These are phyloP conservation scores for Vombatus ursinus DNA, from an alignment of 2,113 vertebrate genomes.

Conservation along the genomic window DNA sequence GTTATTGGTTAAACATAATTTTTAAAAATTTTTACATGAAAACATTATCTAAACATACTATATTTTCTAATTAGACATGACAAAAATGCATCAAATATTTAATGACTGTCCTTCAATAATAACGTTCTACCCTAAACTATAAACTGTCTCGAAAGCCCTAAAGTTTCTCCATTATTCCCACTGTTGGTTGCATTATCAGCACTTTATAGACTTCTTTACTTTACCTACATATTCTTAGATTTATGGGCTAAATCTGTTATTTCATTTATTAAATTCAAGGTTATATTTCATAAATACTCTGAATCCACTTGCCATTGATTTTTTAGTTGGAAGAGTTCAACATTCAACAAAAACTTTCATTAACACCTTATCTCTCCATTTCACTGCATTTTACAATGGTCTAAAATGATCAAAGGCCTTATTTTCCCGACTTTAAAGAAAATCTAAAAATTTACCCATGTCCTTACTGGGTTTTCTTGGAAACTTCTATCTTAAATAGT, in stretches of 20 bases:
- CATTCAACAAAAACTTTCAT: neutral
- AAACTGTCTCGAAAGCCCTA: neutral
- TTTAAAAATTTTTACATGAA: neutral
- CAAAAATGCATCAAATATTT: neutral
- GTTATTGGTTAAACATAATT: neutral
- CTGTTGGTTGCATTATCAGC: neutral
- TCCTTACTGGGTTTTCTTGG: neutral
- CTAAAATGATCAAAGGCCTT: neutral
- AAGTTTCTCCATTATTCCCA: neutral
- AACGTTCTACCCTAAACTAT: neutral
- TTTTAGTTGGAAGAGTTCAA: slow-evolving; percentile 2
- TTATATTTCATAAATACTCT: neutral
- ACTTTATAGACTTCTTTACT: neutral
- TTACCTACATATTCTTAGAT: neutral
- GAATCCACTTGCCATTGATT: neutral
- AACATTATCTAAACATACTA: neutral
- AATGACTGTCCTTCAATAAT: neutral
- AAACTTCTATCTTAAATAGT: neutral
- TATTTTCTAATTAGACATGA: neutral
- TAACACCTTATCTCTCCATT: neutral
- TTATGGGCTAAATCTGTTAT: slow-evolving; percentile 16
- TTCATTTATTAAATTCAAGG: neutral
- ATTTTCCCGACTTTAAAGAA: slow-evolving; percentile 23
- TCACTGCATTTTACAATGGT: neutral
- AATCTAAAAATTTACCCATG: neutral